A percentile compares a stretch with the other conserved stretches of the same genome.
phyloP scores from a whole-genome alignment of 2,797 vertebrate genomes.

The Zenarchopterus dispar region DNA sequence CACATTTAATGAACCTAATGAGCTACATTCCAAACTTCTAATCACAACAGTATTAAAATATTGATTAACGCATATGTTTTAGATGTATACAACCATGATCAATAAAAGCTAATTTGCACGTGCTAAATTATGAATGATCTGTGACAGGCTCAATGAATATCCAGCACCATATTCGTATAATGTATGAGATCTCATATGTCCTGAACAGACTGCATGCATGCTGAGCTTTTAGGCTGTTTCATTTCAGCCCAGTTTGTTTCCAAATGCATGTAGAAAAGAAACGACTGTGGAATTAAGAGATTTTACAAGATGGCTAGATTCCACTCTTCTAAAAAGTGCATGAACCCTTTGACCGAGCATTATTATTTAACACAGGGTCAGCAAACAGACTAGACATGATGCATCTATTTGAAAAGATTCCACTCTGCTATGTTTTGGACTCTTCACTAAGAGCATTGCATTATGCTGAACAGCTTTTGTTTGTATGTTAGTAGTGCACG shows the following conservation, averaged over 20 bases:
- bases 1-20: conserved; percentile 66
- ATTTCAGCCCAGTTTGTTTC: not conserved
- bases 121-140: conserved; percentile 60
- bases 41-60: conserved; percentile 51
- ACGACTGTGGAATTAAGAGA: not conserved
- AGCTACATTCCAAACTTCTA: conserved; percentile 41
- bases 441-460: too few relatives aligned
- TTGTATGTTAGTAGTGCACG: too few relatives aligned
- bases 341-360: too few relatives aligned
- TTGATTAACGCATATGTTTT: conserved; percentile 54
- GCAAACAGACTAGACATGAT: too few relatives aligned
- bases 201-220: not conserved
- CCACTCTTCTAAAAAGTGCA: too few relatives aligned
- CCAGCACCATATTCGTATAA: conserved; percentile 5
- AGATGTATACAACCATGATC: conserved; percentile 56
- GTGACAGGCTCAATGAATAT: conserved; percentile 11
- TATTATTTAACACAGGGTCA: too few relatives aligned
- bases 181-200: conserved; percentile 3
- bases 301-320: not conserved
- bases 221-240: not conserved
- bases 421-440: too few relatives aligned
- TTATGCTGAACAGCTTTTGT: too few relatives aligned
- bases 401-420: too few relatives aligned
- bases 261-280: not conserved
- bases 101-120: conserved; percentile 56